Evolutionary conservation across 2,888 invertebrate genomes (phyloP).

Genomic region (Cryptocephalus moraei): DNA sequence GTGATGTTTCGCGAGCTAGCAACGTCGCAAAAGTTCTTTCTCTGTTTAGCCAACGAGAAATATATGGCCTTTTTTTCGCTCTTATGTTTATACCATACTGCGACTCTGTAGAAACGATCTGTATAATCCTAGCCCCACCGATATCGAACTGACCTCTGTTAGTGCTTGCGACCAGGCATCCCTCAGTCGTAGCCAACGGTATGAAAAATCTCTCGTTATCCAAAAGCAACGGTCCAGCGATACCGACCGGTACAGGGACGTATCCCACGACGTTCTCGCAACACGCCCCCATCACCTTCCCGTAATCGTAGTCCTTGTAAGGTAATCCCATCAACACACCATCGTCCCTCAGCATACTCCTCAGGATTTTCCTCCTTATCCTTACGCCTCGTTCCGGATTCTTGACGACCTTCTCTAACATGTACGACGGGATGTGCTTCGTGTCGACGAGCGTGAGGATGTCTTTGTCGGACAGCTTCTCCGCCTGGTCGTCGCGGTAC

Average conservation of each 20-base stretch:
- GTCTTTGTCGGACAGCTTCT: constrained; percentile 69
- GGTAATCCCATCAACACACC: constrained; percentile 55
- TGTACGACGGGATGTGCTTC: constrained; percentile 73
- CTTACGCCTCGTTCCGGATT: constrained; percentile 77
- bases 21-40: no score
- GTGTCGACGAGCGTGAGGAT: constrained; percentile 68
- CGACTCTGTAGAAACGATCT: no score
- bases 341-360: constrained; percentile 43
- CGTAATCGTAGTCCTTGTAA: constrained; percentile 77
- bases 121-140: no score
- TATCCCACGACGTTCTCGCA: constrained; percentile 98
- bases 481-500: constrained; percentile 56
- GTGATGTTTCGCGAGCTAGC: no score
- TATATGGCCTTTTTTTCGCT: no score
- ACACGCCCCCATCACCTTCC: constrained; percentile 73
- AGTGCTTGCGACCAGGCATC: constrained; percentile 91
- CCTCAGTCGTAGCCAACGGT: constrained; percentile 98
- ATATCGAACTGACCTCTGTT: constrained; percentile 50
- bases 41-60: no score
- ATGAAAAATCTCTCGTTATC: constrained; percentile 73
- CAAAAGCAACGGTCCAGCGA: constrained; percentile 82
- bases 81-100: no score
- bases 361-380: constrained; percentile 62
- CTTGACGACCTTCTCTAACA: constrained; percentile 70
- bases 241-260: constrained; percentile 87